Conservation (phyloP, 92 coral and sea anemone genomes). For the Palythoa caribaeorum region DNA sequence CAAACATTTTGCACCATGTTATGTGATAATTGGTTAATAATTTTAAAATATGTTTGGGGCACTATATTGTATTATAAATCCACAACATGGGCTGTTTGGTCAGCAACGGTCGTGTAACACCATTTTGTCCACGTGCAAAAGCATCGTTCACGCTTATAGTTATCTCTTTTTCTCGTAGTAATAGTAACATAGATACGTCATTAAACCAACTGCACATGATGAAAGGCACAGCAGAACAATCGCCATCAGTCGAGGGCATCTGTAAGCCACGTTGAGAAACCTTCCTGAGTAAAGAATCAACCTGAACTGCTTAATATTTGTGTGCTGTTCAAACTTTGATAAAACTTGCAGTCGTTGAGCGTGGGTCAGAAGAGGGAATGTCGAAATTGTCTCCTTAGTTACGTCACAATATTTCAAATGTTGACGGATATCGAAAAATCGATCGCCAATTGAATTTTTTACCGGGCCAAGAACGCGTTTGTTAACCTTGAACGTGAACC, state of each 20-base stretch:
- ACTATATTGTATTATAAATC: too few relatives aligned
- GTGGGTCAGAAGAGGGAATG: slow-evolving; percentile 32
- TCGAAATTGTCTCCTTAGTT: slow-evolving; percentile 9
- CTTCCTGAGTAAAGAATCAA: slow-evolving; percentile 39
- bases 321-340: slow-evolving; percentile 27
- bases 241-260: slow-evolving; percentile 47
- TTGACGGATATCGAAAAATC: slow-evolving; percentile 44
- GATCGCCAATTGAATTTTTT: slow-evolving; percentile 32
- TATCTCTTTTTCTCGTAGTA: slow-evolving; percentile 3
- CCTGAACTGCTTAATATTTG: slow-evolving; percentile 23
- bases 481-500: slow-evolving; percentile 43
- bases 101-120: too few relatives aligned
- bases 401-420: slow-evolving; percentile 45
- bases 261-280: slow-evolving; percentile 40
- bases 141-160: not conserved
- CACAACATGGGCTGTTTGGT: too few relatives aligned
- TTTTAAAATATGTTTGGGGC: too few relatives aligned
- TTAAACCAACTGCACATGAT: slow-evolving; percentile 34
- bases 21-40: too few relatives aligned
- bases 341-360: slow-evolving; percentile 13
- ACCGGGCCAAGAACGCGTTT: slow-evolving; percentile 41
- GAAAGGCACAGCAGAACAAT: slow-evolving; percentile 19
- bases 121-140: not conserved
- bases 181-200: slow-evolving; percentile 41
- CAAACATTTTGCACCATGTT: too few relatives aligned